Conservation (phyloP, 2,113 vertebrate genomes). For the Oceanites oceanicus region DNA sequence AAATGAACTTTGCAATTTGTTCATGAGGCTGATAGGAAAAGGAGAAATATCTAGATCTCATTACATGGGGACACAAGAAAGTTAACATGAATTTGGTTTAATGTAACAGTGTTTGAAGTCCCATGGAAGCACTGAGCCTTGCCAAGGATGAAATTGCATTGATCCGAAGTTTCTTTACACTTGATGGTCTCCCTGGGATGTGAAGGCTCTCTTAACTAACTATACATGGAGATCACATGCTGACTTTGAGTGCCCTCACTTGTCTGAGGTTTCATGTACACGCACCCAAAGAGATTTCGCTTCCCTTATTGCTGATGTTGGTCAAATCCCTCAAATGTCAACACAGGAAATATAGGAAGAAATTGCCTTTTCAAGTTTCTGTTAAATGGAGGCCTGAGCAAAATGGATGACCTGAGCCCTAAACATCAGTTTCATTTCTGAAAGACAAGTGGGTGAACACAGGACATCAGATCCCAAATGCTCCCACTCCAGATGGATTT, state of each 20-base stretch:
- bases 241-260: neutral
- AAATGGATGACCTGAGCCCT: neutral
- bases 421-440: neutral
- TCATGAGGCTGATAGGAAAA: neutral
- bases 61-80: neutral
- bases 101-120: neutral
- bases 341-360: neutral
- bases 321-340: neutral
- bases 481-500: neutral
- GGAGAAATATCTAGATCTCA: neutral
- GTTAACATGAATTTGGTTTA: neutral
- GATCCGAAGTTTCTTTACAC: neutral
- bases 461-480: neutral
- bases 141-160: neutral
- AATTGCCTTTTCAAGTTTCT: neutral
- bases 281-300: neutral
- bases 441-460: neutral
- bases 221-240: neutral
- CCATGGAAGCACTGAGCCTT: neutral
- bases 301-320: neutral
- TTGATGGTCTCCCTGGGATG: neutral
- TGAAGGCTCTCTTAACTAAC: neutral
- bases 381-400: neutral
- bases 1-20: neutral
- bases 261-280: neutral